phyloP scores from a whole-genome alignment of 1,140 invertebrate genomes.

The Lysiphlebus fabarum region DNA sequence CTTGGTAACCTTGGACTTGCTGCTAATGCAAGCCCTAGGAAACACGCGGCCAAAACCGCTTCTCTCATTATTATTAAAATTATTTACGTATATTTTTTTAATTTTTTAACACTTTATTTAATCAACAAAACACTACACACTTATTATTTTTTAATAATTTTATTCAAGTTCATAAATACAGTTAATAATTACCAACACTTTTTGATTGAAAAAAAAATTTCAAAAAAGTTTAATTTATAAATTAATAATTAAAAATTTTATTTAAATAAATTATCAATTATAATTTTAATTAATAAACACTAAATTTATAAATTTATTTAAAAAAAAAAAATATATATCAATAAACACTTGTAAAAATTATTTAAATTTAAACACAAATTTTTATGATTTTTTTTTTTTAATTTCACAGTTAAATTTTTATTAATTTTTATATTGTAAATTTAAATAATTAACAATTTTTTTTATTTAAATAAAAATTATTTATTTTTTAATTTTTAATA shows the following conservation, averaged over 20 bases:
- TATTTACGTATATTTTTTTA: no score
- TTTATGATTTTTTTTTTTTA: no score
- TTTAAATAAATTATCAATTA: background rate
- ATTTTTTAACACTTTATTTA: constrained; percentile 16
- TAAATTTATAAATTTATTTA: no score
- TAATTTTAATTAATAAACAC: no score
- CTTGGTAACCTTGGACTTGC: constrained; percentile 49
- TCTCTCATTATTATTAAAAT: constrained; percentile 38
- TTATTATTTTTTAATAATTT: constrained; percentile 13
- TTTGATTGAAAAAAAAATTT: background rate
- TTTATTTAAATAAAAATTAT: no score
- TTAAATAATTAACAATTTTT: no score
- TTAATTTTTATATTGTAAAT: no score
- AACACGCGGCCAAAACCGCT: constrained; percentile 43
- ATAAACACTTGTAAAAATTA: no score
- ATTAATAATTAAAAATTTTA: background rate
- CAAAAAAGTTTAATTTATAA: background rate
- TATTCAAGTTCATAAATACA: background rate
- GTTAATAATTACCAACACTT: background rate
- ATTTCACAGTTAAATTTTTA: no score
- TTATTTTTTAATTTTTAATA: no score
- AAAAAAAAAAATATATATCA: no score
- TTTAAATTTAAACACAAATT: no score
- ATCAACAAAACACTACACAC: constrained; percentile 8
- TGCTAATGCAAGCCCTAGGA: constrained; percentile 44